These are phyloP conservation scores for Hycleus cichorii DNA, from an alignment of 1,140 invertebrate genomes.

Conservation along the genomic window DNA sequence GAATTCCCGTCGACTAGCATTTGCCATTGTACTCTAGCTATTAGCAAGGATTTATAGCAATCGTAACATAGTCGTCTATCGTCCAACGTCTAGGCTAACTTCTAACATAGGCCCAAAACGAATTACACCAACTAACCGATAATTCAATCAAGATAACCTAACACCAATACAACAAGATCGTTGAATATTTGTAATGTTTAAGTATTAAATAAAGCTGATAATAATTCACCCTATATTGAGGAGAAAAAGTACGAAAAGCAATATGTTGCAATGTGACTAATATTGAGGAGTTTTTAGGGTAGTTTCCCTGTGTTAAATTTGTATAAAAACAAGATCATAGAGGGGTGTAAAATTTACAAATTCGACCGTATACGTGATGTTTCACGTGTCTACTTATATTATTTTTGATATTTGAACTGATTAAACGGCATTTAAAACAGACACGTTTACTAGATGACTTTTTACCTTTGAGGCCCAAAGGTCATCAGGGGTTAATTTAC, in stretches of 20 bases:
- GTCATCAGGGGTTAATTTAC: conserved; percentile 34
- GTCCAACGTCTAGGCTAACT: conserved; percentile 5
- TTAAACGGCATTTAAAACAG: conserved; percentile 14
- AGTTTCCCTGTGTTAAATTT: conserved; percentile 10
- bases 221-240: not conserved
- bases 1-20: conserved; percentile 32
- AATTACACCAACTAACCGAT: too few species aligned
- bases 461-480: conserved; percentile 34
- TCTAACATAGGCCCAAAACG: conserved; percentile 1
- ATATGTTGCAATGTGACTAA: conserved; percentile 13
- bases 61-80: conserved; percentile 26
- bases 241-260: not conserved
- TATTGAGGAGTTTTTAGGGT: conserved; percentile 12
- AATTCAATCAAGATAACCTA: not conserved
- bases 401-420: conserved; percentile 6
- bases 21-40: conserved; percentile 36
- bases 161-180: not conserved
- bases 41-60: conserved; percentile 38
- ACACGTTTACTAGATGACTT: conserved; percentile 23
- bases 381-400: not conserved
- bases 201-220: too few species aligned
- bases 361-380: not conserved
- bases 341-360: conserved; percentile 11
- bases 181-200: not conserved
- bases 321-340: conserved; percentile 6